Evolutionary conservation across 2,888 invertebrate species (phyloP).

Genomic region (Agapostemon virescens): DNA sequence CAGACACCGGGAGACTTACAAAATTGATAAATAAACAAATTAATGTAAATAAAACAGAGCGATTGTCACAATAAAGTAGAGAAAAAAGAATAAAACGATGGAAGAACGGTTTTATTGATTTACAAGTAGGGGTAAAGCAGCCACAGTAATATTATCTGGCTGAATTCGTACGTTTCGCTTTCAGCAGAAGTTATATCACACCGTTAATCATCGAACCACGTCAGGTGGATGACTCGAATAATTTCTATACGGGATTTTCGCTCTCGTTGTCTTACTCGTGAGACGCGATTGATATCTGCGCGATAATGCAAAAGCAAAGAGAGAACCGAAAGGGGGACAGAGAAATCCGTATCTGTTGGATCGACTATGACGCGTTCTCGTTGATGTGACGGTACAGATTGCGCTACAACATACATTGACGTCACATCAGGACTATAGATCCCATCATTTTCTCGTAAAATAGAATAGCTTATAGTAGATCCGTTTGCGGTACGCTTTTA

Average conservation of each 20-base stretch:
- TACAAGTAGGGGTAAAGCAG: not conserved
- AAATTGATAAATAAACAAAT: not conserved
- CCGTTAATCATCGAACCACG: not conserved
- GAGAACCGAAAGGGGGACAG: not conserved
- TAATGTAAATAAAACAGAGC: too few relatives aligned
- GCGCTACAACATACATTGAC: conserved; percentile 8
- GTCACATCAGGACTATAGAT: conserved; percentile 13
- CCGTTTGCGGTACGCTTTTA: not conserved
- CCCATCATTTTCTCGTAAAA: not conserved
- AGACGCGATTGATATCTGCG: not conserved
- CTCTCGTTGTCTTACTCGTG: conserved; percentile 2
- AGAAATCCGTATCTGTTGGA: not conserved
- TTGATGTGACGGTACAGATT: not conserved
- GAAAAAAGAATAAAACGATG: not conserved
- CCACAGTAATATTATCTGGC: not conserved
- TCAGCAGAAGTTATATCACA: not conserved
- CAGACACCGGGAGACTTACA: not conserved
- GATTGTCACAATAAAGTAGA: too few relatives aligned
- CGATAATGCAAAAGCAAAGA: not conserved
- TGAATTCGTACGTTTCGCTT: not conserved
- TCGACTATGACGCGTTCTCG: conserved; percentile 24
- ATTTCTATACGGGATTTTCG: not conserved
- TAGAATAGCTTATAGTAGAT: not conserved
- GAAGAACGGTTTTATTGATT: not conserved
- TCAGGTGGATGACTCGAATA: not conserved